phyloP scores from a whole-genome alignment of 2,888 invertebrate species.

The Caenorhabditis sp. region DNA sequence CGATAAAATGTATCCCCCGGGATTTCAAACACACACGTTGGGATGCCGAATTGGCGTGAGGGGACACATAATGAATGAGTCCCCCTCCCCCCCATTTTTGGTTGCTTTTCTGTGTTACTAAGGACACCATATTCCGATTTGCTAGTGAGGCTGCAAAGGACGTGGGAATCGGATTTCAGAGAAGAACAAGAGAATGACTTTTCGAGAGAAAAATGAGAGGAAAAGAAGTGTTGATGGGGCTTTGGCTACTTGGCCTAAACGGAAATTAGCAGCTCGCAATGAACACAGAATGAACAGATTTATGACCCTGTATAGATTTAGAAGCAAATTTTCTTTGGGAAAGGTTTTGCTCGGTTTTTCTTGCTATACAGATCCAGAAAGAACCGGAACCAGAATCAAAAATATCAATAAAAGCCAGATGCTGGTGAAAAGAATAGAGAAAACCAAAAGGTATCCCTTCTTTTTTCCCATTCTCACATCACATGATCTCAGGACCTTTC shows the following conservation, averaged over 20 bases:
- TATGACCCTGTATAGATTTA: too few species aligned
- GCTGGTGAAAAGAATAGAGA: slow-evolving; percentile 8
- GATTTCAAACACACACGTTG: slow-evolving; percentile 1
- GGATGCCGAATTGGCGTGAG: slow-evolving; percentile 25
- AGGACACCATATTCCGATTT: slow-evolving; percentile 26
- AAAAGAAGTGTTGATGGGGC: not conserved
- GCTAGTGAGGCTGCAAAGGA: not conserved
- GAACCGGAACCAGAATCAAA: not conserved
- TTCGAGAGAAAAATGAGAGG: not conserved
- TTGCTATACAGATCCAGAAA: too few species aligned
- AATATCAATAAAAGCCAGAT: slow-evolving; percentile 17
- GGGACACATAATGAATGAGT: slow-evolving; percentile 59
- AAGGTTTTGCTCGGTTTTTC: too few species aligned
- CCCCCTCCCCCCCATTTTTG: slow-evolving; percentile 17
- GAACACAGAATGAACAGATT: not conserved
- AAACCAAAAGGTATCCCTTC: slow-evolving; percentile 41
- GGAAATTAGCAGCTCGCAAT: slow-evolving; percentile 14
- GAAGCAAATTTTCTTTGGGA: too few species aligned
- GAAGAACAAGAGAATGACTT: not conserved
- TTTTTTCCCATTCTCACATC: slow-evolving; percentile 48
- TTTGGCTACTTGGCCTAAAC: not conserved
- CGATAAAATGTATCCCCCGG: slow-evolving; percentile 64
- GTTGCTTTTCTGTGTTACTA: slow-evolving; percentile 35
- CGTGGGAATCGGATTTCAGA: slow-evolving; percentile 31
- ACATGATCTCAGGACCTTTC: slow-evolving; percentile 46